Evolutionary conservation across 2,888 invertebrate genomes (phyloP), one percentile per base, ranked within the genome.

Genomic region (Oegoconia quadripuncta): DNA sequence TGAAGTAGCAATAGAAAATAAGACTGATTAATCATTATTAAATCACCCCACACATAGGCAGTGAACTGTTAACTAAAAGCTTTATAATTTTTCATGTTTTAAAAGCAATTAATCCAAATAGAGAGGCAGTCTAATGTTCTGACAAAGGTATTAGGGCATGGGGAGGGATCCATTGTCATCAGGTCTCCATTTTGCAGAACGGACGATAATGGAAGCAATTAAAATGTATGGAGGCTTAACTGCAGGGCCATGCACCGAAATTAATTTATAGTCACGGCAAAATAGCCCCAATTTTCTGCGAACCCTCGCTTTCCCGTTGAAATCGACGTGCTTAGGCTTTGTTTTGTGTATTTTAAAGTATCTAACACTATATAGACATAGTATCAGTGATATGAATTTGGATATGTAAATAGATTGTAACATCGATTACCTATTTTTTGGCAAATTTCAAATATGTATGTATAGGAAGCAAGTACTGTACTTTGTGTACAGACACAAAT

Each of bases 151-250:
- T 63, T 67, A 65, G 71, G 65, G 61, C 58, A 55, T 52, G 52
- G 25, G 55, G 62, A 46, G 65, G 56, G 59, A 41, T 50, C 69
- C 70, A 77, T 80, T 81, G 81, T 79, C 79, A 78, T 69, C 70
- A 64, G 64, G 60, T 70, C 74, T 69, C 70, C 70, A 74, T 79
- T 80, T 76, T 75, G 68, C 68, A 70, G 76, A 81, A 78, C 70
- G 72, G 69, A 75, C 78, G 79, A 84, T 86, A 86, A 86, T 86
- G 80, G 80, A 77, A 74, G 75, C 86, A 84, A 84, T 86, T 86
- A 86, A 86, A 86, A 86, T 86, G 82, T 86, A 84, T 86, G 81
- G 80, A 74, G 80, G 83, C 82, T 83, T 86, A 82, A 83, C 83
- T 83, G 83, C 81, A 83, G 63, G 78, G 76, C 68, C 75, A 76